Evolutionary conservation across 2,797 vertebrate species (phyloP).

Genomic region (Lateolabrax maculatus): DNA sequence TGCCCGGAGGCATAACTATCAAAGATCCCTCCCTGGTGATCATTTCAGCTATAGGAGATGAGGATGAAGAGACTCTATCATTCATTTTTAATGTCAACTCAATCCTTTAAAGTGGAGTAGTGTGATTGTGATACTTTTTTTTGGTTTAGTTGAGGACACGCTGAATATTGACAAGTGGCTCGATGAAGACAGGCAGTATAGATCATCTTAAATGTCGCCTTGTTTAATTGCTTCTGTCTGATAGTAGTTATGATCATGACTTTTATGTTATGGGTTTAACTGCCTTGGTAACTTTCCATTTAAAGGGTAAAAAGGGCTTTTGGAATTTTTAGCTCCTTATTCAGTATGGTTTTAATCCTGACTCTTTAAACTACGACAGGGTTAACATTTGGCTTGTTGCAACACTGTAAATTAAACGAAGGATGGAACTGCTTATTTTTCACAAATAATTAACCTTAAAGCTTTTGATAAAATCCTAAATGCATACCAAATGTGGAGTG

Average conservation of each 20-base stretch:
- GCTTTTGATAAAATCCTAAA: slow-evolving; percentile 2
- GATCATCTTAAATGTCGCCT: slow-evolving; percentile 85
- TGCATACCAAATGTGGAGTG: background rate
- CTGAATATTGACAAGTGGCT: slow-evolving; percentile 84
- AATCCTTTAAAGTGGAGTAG: slow-evolving; percentile 80
- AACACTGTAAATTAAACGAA: slow-evolving; percentile 40
- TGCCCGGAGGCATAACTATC: slow-evolving; percentile 83
- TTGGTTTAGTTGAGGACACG: slow-evolving; percentile 78
- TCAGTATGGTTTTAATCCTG: slow-evolving; percentile 61
- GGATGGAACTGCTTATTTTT: slow-evolving; percentile 26
- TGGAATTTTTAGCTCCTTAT: slow-evolving; percentile 63
- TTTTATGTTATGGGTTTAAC: slow-evolving; percentile 82
- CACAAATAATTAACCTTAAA: slow-evolving; percentile 1
- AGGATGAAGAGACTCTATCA: slow-evolving; percentile 78
- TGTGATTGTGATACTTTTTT: slow-evolving; percentile 79
- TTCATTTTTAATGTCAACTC: slow-evolving; percentile 88
- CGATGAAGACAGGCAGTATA: slow-evolving; percentile 77
- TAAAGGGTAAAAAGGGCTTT: slow-evolving; percentile 80
- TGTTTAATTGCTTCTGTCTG: slow-evolving; percentile 83
- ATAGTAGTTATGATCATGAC: slow-evolving; percentile 80
- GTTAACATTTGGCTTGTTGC: slow-evolving; percentile 67
- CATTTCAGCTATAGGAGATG: slow-evolving; percentile 77
- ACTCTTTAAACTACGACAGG: slow-evolving; percentile 64
- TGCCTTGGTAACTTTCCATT: slow-evolving; percentile 76
- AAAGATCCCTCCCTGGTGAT: slow-evolving; percentile 82